Percentiles rank a stretch among this genome's conserved stretches.
Conservation (phyloP, 2,797 vertebrate genomes). For the Galago senegalensis region DNA sequence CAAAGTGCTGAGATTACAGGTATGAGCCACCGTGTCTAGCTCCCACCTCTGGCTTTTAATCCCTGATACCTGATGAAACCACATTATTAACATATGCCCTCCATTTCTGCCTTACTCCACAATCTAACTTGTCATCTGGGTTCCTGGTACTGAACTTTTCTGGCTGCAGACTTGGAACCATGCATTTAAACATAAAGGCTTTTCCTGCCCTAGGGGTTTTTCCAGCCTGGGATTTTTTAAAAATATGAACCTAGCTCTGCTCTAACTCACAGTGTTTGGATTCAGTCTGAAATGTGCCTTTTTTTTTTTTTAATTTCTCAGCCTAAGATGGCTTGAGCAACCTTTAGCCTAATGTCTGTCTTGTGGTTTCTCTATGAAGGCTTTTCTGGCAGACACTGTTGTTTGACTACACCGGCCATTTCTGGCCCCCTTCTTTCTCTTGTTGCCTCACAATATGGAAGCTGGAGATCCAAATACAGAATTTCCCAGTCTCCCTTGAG, state of each 20-base stretch:
- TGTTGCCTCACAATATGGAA: not conserved
- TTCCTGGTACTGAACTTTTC: not conserved
- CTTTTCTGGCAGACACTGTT: constrained; percentile 22
- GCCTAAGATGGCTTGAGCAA: not conserved
- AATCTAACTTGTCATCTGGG: not conserved
- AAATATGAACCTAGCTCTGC: not conserved
- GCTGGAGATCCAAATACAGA: not conserved
- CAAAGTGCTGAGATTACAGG: not conserved
- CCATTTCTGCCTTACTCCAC: not conserved
- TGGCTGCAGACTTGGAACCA: not conserved
- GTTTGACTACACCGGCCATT: not conserved
- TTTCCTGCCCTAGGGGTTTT: constrained; percentile 7
- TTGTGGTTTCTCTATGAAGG: constrained; percentile 33
- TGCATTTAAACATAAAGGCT: not conserved
- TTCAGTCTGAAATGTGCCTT: not conserved
- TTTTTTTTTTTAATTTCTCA: not conserved
- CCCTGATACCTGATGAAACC: not conserved
- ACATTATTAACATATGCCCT: not conserved
- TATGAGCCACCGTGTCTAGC: not conserved
- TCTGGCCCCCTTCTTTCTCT: not conserved
- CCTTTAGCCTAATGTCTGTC: not conserved
- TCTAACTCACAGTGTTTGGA: constrained; percentile 27
- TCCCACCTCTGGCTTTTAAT: not conserved
- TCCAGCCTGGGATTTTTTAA: constrained; percentile 21
- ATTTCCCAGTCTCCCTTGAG: not conserved